These are phyloP conservation scores for Dasypolia templi DNA, from an alignment of 2,888 invertebrate genomes.

Conservation along the genomic window DNA sequence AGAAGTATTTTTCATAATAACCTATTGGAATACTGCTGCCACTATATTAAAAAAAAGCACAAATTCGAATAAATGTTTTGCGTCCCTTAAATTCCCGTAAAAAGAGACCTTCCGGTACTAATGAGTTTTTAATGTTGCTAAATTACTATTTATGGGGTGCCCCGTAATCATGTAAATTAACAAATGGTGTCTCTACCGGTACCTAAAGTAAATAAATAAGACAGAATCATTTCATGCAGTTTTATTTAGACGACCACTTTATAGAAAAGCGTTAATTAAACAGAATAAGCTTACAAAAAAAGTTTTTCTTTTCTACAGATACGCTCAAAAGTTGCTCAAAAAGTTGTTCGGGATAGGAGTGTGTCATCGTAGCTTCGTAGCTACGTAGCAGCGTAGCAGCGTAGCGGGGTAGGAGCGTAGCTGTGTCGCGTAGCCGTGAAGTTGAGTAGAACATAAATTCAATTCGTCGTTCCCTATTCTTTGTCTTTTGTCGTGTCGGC, in stretches of 20 bases:
- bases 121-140: constrained; percentile 53
- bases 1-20: too few relatives aligned
- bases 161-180: constrained; percentile 44
- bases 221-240: too few relatives aligned
- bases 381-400: neutral
- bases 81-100: constrained; percentile 13
- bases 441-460: neutral
- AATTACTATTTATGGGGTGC: constrained; percentile 43
- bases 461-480: neutral
- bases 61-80: constrained; percentile 9
- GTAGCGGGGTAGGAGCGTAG: constrained; percentile 3
- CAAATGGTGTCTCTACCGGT: constrained; percentile 9
- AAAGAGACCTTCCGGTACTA: constrained; percentile 27
- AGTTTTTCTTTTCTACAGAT: neutral
- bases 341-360: neutral
- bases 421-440: neutral
- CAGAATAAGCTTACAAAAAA: neutral
- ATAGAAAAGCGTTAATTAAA: neutral
- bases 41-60: too few relatives aligned
- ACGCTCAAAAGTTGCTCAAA: neutral
- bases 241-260: neutral
- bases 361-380: constrained; percentile 13
- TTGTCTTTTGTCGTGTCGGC: neutral
- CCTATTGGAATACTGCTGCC: too few relatives aligned
- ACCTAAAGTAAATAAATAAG: neutral